These are phyloP conservation scores for Lipophrys pholis DNA, from an alignment of 2,113 vertebrate species.

Conservation along the genomic window DNA sequence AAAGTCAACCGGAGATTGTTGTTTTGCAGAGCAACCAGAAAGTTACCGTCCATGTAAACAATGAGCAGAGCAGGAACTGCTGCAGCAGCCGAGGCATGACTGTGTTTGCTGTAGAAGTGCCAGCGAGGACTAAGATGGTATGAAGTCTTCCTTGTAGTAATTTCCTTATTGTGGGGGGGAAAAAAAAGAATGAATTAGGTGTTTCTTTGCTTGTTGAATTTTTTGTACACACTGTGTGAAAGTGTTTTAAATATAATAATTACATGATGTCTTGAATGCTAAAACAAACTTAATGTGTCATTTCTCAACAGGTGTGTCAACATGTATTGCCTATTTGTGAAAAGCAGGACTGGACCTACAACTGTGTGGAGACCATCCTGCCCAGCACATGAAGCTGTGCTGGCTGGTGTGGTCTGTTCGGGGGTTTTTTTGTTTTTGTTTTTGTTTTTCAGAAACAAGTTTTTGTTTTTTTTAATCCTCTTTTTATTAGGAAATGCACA, in stretches of 20 bases:
- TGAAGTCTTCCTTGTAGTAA: conserved; percentile 4
- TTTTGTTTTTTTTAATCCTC: no score
- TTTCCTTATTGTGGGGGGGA: background rate
- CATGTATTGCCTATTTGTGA: conserved; percentile 90
- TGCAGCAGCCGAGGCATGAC: conserved; percentile 87
- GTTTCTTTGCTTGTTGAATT: no score
- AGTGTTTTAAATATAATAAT: background rate
- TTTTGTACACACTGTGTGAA: no score
- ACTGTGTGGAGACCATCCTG: conserved; percentile 87
- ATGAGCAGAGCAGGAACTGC: conserved; percentile 91
- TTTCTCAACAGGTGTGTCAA: conserved; percentile 88
- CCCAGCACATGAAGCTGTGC: conserved; percentile 47
- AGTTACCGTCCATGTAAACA: conserved; percentile 91
- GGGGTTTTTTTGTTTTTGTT: no score
- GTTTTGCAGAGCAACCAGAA: conserved; percentile 88
- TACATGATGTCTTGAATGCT: background rate
- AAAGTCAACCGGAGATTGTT: conserved; percentile 6
- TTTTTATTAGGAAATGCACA: no score
- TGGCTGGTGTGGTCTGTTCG: background rate
- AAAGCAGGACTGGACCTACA: conserved; percentile 89
- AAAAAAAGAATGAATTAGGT: no score
- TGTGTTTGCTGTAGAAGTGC: conserved; percentile 93
- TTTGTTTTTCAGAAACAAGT: no score
- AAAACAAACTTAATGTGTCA: conserved; percentile 10
- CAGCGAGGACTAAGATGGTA: conserved; percentile 89